Base-by-base conservation (phyloP, 2,888 invertebrate species). In the Drosophila pseudotakahashii region DNA sequence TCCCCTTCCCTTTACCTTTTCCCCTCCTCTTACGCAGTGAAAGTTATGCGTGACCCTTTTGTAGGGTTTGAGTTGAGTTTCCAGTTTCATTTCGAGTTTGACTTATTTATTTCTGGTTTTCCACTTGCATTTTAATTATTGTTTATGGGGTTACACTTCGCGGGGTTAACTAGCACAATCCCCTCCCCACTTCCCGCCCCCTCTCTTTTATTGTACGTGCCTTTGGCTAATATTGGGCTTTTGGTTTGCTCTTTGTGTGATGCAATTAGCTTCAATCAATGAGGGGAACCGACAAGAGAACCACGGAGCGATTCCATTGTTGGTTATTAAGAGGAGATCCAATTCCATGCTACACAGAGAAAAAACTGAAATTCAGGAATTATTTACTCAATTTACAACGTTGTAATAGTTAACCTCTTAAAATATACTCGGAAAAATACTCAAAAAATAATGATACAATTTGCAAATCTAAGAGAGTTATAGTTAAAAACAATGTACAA, bases 231-330 rank as follows among this genome's bases (percentile, higher is more conserved):
- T 69, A 53, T 67, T 37, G 30, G 34, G 23, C 13, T 55, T 51
- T 44, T 71, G 50, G 13, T 58, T 63, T 55, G 36, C 62, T 48
- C 62, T 52, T 54, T 63, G 50, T 75, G 63, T 73, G 79, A 72
- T 77, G 77, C 84, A 87, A 89, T 84, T 86, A 83, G 75, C 67
- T 77, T 73, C 75, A 87, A 87, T 88, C 81, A 87, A 76, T 78
- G 83, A 67, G 62, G 51, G 58, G 75, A 67, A 79, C 76, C 54
- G 54, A 78, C 14, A 13, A 13, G 58, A 67, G 47, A 84, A 42
- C 60, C 85, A 73, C 76, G 52, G 44, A 71, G 50, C 53, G 41
- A 42, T 58, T 52, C 48, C 73, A 59, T 78, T 54, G 76, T 63
- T 60, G 45, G 30, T 2, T 39, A 19, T 68, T 44, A 45, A 66